Conservation (phyloP, 2,113 vertebrate genomes). For the Oryzias javanicus region DNA sequence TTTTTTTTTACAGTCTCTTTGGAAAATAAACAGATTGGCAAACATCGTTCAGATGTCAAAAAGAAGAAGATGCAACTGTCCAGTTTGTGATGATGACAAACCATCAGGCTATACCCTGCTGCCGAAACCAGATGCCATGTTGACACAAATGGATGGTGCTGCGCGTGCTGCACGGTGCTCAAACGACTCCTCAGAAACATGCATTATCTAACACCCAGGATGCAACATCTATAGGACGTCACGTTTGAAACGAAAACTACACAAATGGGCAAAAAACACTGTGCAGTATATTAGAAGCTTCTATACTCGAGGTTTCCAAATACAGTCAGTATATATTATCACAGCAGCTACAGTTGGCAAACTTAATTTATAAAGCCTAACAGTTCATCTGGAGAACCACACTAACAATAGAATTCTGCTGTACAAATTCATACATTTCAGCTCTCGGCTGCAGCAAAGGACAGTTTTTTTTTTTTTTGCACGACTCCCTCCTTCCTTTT, state of each 20-base stretch:
- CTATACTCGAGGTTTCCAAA: constrained; percentile 26
- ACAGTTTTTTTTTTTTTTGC: constrained; percentile 16
- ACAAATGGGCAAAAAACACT: constrained; percentile 31
- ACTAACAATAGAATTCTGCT: constrained; percentile 40
- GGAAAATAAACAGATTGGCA: constrained; percentile 33
- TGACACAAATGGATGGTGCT: constrained; percentile 36
- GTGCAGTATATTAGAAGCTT: constrained; percentile 25
- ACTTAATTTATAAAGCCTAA: constrained; percentile 39
- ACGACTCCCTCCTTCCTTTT: constrained; percentile 18
- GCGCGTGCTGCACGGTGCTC: constrained; percentile 31
- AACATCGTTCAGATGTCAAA: constrained; percentile 8
- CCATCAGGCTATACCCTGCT: constrained; percentile 32
- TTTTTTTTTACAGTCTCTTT: too few relatives aligned
- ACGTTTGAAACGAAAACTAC: constrained; percentile 38
- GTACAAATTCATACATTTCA: constrained; percentile 35
- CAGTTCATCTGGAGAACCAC: constrained; percentile 32
- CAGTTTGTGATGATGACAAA: constrained; percentile 48
- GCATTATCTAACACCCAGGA: constrained; percentile 47
- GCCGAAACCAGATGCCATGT: constrained; percentile 46
- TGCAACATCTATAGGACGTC: constrained; percentile 12
- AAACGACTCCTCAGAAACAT: constrained; percentile 43
- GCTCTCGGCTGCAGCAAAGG: constrained; percentile 26
- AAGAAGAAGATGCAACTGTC: constrained; percentile 10
- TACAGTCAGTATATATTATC: constrained; percentile 34
- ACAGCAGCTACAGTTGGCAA: constrained; percentile 43